Conservation (phyloP, 2,888 invertebrate species). For the Loripinus fragilis region DNA sequence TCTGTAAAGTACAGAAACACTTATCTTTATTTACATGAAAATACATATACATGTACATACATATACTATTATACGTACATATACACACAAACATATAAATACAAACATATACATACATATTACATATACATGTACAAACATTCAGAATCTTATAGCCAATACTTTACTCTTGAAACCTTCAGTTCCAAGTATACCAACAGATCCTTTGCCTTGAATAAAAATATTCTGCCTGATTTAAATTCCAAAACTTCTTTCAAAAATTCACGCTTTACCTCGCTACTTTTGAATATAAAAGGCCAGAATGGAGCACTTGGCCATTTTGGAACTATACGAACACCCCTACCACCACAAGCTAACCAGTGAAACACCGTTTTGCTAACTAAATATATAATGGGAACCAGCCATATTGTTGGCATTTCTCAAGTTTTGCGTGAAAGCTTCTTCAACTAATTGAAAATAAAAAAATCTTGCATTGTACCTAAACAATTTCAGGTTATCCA, state of each 20-base stretch:
- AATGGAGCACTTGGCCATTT: conserved; percentile 12
- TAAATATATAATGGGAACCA: conserved; percentile 1
- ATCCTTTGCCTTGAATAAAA: conserved; percentile 16
- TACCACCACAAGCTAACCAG: background rate
- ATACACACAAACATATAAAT: no score
- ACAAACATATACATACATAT: no score
- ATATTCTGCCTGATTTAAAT: background rate
- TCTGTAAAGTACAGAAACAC: no score
- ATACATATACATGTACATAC: no score
- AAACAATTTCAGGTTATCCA: no score
- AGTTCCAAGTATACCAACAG: background rate
- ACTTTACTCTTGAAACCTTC: background rate
- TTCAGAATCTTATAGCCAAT: background rate
- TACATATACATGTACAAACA: no score
- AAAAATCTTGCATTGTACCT: no score
- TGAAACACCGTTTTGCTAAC: background rate
- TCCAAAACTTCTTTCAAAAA: conserved; percentile 24
- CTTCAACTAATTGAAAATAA: no score
- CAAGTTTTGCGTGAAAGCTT: no score
- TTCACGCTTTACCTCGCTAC: background rate
- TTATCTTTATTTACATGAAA: no score
- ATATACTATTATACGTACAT: no score
- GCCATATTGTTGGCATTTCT: no score
- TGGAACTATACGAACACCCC: conserved; percentile 2
- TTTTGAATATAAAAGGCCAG: conserved; percentile 20